Percentiles rank a stretch among this genome's conserved stretches.
phyloP scores from a whole-genome alignment of 2,113 vertebrate genomes.

The Pantherophis guttatus region DNA sequence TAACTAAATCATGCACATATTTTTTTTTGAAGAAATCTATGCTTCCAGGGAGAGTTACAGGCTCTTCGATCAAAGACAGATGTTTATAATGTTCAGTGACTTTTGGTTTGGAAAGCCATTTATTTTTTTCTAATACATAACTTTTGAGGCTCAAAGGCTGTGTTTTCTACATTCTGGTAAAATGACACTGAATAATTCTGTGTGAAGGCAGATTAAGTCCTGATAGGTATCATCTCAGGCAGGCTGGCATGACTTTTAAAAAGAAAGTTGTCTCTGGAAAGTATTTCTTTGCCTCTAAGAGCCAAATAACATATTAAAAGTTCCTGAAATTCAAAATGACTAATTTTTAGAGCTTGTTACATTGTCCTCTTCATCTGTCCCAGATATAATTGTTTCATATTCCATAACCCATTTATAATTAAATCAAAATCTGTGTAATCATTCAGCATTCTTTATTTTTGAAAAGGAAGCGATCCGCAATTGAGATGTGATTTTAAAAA shows the following conservation, averaged over 20 bases:
- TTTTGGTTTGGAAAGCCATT: neutral
- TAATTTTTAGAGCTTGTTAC: neutral
- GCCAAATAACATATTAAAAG: neutral
- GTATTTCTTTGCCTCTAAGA: neutral
- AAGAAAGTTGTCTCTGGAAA: neutral
- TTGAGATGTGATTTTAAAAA: neutral
- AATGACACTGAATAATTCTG: neutral
- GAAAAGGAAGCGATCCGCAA: neutral
- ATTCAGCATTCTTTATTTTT: neutral
- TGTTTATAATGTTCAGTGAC: constrained; percentile 19
- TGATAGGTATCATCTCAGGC: neutral
- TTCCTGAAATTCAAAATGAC: neutral
- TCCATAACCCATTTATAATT: neutral
- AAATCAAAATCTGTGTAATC: neutral
- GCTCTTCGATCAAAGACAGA: constrained; percentile 31
- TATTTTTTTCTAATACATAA: neutral
- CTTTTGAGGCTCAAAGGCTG: neutral
- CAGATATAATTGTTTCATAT: neutral
- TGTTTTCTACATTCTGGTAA: neutral
- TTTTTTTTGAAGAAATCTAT: neutral
- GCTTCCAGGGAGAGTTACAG: constrained; percentile 36
- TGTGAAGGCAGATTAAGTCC: constrained; percentile 4
- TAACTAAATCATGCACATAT: neutral
- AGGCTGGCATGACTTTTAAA: neutral
- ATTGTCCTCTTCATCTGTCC: neutral